Evolutionary conservation across 2,888 invertebrate genomes (phyloP), one percentile per base, ranked within the genome.

Genomic region (Norana najaformis): DNA sequence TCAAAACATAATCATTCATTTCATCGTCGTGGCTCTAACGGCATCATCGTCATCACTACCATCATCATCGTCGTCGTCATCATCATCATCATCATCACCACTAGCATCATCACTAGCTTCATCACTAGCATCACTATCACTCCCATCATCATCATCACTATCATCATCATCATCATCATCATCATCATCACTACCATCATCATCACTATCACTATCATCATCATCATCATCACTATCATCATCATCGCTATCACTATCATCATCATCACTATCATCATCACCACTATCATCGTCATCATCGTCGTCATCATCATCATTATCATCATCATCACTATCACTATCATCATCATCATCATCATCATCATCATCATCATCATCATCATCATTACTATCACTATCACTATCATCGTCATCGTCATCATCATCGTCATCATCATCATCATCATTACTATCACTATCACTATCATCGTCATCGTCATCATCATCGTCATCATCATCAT

Each of bases 21-120:
- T 53, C 30, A 20, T 35, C 34, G 35, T 83, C 16, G 35, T 35
- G 4, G 20, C 3, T n/a, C 13, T 83, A 36, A 18, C 35, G 3
- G 2, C 83, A 83, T 83, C 35, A 35, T 83, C 83, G 34, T 83
- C 83, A 35, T 83, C 83, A 35, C 34, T 34, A 35, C 34, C 83
- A 35, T 83, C 83, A 83, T 34, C 83, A 83, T 83, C 83, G 34
- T 83, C 83, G 13, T 34, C 35, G 30, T 83, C 83, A n/a, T 83
- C 83, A 83, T 83, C 34, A n/a, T 83, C 83, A 83, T n/a, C 83
- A 83, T 83, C 83, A 83, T n/a, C 83, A n/a, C 30, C 83, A 83
- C 34, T n/a, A 83, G 16, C 83, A 34, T n/a, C 83, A 83, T n/a
- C 83, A 83, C 18, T n/a, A 83, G 5, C 35, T 34, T 35, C 83